Base-by-base conservation (phyloP, 2,888 invertebrate genomes). In the Oscheius sp. region DNA sequence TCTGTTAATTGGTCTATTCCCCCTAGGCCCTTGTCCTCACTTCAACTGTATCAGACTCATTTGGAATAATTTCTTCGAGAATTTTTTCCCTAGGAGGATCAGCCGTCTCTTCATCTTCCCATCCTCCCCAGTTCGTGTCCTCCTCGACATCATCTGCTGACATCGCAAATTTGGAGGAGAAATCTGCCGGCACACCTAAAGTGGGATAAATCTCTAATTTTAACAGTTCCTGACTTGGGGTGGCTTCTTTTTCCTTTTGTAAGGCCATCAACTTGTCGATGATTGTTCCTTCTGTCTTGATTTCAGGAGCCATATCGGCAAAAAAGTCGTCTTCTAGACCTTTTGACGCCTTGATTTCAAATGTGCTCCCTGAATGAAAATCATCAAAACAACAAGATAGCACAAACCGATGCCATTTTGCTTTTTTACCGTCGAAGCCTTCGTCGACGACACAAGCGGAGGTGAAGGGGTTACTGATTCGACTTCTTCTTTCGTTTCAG, bases 281-380 rank as follows among this genome's bases (percentile, higher is more conserved):
- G 12, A 74, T 18, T 1, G 70, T 63, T 23, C 64, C 70, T 2
- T 49, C 46, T n/a, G 71, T 74, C 41, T 74, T 71, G 25, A 74
- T 74, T 18, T 74, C 43, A 6, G 74, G 74, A 12, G 66, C 71
- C 74, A 74, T 74, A 25, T 71, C 74, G n/a, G 74, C 74, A 25
- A 74, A 74, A 16, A 74, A 64, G 41, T 74, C 74, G 21, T 74
- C 74, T 27, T 74, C 74, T 27, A 16, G 46, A 12, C 45, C 35
- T 58, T 56, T 68, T 21, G 46, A n/a, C 12, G 46, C 49, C 7
- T 49, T 43, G 16, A 68, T 70, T 21, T 70, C 68, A 18, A 56
- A 55, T 2, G 56, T 52, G n/a, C 25, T 46, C 2, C 52, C 72
- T 72, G 41, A 35, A 72, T 6, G 27, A n/a, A 25, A 9, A n/a